Evolutionary conservation across 2,113 vertebrate genomes (phyloP).

Genomic region (Petaurus breviceps): DNA sequence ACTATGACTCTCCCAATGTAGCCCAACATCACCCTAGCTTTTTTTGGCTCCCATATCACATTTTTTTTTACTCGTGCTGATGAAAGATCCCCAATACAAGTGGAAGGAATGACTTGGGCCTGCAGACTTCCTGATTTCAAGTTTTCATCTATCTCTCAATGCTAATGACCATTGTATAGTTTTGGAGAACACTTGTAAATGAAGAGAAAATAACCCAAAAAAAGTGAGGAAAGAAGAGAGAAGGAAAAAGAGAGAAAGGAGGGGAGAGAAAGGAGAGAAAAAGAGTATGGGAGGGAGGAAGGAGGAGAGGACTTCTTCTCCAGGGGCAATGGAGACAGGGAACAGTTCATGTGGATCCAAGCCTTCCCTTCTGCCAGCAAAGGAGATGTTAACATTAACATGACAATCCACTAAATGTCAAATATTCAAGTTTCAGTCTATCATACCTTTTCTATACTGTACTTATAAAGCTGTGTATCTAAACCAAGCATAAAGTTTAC

Average conservation of each 20-base stretch:
- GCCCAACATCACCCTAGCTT: background rate
- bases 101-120: background rate
- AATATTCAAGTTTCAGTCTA: background rate
- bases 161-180: background rate
- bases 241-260: background rate
- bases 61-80: background rate
- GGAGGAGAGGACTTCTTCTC: background rate
- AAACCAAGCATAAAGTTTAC: background rate
- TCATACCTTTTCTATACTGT: background rate
- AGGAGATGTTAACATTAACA: background rate
- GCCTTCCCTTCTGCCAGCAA: background rate
- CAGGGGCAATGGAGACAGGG: background rate
- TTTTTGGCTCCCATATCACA: background rate
- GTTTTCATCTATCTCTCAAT: background rate
- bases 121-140: background rate
- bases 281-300: background rate
- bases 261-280: too few species aligned
- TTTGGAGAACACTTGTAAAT: background rate
- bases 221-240: accelerated
- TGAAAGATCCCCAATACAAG: background rate
- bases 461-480: background rate
- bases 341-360: background rate
- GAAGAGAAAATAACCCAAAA: background rate
- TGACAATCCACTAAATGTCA: background rate
- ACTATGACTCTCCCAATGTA: background rate